Conservation (phyloP, 2,113 vertebrate species). For the Ochotona curzoniae region DNA sequence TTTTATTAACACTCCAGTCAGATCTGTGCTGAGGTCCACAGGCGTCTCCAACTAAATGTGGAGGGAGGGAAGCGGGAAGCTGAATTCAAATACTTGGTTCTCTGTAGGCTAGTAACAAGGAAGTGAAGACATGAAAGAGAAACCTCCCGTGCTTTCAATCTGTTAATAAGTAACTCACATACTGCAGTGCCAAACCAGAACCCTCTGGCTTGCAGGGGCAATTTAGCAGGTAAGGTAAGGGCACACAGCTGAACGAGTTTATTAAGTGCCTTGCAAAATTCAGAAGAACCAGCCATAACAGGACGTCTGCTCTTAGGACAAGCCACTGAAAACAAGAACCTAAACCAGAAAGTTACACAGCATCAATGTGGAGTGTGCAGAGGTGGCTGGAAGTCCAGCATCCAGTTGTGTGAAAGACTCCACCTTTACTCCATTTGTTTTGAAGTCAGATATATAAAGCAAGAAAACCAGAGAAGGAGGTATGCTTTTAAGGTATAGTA, state of each 20-base stretch:
- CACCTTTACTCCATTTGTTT: not conserved
- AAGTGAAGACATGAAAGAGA: constrained; percentile 61
- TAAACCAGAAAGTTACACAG: not conserved
- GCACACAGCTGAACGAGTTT: not conserved
- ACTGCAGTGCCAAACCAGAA: not conserved
- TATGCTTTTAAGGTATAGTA: not conserved
- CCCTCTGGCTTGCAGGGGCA: not conserved
- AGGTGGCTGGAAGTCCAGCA: not conserved
- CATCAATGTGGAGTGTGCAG: not conserved
- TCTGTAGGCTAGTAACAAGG: constrained; percentile 43
- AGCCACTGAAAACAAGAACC: not conserved
- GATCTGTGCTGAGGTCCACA: not conserved
- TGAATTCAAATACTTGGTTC: constrained; percentile 56
- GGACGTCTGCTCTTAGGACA: not conserved
- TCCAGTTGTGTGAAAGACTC: not conserved
- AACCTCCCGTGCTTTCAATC: not conserved
- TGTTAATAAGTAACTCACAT: constrained; percentile 76
- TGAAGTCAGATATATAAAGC: not conserved
- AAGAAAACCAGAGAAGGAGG: not conserved
- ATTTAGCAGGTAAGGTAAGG: not conserved
- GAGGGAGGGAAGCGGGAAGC: constrained; percentile 18
- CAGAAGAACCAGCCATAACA: not conserved
- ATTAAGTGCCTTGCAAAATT: not conserved
- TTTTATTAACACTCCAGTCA: not conserved
- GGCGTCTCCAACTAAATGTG: not conserved